Conservation (phyloP, 2,797 vertebrate species). For the Coluber constrictor region DNA sequence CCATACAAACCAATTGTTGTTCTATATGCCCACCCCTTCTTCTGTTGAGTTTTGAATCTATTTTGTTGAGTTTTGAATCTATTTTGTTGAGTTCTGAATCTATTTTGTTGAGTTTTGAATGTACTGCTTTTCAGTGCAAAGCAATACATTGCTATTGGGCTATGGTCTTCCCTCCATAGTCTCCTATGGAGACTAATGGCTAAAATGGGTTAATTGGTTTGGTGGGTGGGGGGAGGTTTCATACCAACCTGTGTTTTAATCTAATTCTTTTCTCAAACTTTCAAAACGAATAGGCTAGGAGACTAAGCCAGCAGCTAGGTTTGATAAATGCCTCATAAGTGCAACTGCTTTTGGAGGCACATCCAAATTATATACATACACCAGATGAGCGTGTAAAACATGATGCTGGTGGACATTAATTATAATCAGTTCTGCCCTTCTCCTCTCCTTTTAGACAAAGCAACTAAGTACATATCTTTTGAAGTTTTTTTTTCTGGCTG, state of each 20-base stretch:
- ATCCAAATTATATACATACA: not conserved
- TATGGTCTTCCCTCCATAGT: not conserved
- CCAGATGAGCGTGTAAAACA: not conserved
- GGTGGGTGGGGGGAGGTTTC: not conserved
- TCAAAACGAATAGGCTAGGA: not conserved
- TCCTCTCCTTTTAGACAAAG: not conserved
- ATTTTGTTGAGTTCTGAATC: not conserved
- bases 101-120: not conserved
- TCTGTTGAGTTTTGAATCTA: not conserved
- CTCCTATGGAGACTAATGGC: not conserved
- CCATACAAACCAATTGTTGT: not conserved
- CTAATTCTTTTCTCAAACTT: not conserved
- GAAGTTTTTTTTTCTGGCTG: constrained; percentile 35
- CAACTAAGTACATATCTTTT: constrained; percentile 16
- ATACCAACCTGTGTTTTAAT: not conserved
- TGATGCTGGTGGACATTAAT: not conserved
- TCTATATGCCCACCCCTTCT: not conserved
- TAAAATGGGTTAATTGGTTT: not conserved
- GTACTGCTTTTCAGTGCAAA: not conserved
- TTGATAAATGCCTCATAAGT: not conserved
- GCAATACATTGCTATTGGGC: not conserved
- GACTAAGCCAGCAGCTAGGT: not conserved
- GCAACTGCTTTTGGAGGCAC: not conserved
- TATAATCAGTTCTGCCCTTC: not conserved
- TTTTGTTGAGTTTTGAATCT: not conserved